Base-by-base conservation (phyloP, 2,797 vertebrate genomes). In the Bufotes viridis region DNA sequence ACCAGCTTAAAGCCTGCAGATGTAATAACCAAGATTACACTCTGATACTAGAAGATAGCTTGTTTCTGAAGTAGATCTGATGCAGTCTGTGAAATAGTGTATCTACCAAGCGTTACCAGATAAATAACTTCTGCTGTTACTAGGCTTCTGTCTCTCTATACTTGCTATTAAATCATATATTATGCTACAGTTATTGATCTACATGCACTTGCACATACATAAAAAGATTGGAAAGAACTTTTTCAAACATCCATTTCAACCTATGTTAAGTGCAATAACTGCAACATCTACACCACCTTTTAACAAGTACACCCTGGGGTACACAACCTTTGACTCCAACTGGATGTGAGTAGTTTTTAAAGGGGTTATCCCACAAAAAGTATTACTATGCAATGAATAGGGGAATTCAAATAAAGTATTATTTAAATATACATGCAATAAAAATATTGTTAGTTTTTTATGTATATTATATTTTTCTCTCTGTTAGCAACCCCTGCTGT, bases 21-120 rank as follows among this genome's bases (percentile, higher is more conserved):
- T 49, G 57, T 58, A 84, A 84, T 84, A 84, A 84, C 70, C 26
- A n/a, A 84, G 82, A 84, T 84, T 84, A 84, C 57, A 61, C 49
- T 75, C 57, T 84, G 57, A 84, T 84, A 84, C 58, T 61, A 74
- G 67, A 24, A 70, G 26, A n/a, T 76, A 75, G 70, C 26, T 63
- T 75, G 24, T 61, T 49, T 29, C 82, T 84, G 70, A 58, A 20
- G 26, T 42, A 61, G 82, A 74, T 72, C 53, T 74, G 53, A 72
- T 58, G 67, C 51, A 84, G 74, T 72, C 65, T 70, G 24, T 58
- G 42, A 58, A 60, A 84, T 22, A 60, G 24, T 70, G 9, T 57
- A 82, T 81, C 29, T 81, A 34, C 20, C 29, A 11, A 53, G 34
- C 42, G 67, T 49, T 81, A 51, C 13, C 29, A 49, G 34, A 51